phyloP scores from a whole-genome alignment of 1,140 invertebrate species.

The Lordiphosa collinella region DNA sequence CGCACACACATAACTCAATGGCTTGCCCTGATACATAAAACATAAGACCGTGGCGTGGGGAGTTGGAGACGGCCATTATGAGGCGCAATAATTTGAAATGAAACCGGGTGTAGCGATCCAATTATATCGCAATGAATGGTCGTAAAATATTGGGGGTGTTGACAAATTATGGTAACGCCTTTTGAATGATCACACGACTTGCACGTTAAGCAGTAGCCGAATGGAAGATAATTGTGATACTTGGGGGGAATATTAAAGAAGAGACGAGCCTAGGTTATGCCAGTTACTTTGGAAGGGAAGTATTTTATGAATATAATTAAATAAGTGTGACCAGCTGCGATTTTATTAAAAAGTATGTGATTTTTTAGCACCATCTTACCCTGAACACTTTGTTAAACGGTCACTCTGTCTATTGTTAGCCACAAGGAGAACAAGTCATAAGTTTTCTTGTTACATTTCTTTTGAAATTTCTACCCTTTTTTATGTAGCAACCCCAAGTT shows the following conservation, averaged over 20 bases:
- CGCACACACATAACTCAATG: constrained; percentile 40
- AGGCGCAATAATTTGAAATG: constrained; percentile 65
- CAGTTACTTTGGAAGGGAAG: too few species aligned
- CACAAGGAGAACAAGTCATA: too few species aligned
- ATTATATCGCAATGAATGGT: constrained; percentile 76
- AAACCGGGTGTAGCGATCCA: constrained; percentile 39
- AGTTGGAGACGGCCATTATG: constrained; percentile 60
- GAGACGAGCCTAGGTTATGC: too few species aligned
- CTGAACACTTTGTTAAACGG: too few species aligned
- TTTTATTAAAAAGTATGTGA: too few species aligned
- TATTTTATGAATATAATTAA: too few species aligned
- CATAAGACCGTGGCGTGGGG: constrained; percentile 46
- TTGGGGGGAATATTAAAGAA: too few species aligned
- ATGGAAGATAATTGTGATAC: background rate
- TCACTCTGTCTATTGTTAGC: too few species aligned
- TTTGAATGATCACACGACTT: constrained; percentile 44
- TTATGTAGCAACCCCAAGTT: background rate
- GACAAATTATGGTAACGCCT: constrained; percentile 79
- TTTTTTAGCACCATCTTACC: too few species aligned
- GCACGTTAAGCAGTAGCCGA: constrained; percentile 48
- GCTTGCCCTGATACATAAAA: constrained; percentile 71
- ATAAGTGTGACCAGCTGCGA: too few species aligned
- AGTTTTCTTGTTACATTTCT: too few species aligned
- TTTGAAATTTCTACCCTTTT: background rate
- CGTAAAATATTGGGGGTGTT: constrained; percentile 77